Percentiles rank a stretch among this genome's conserved stretches.
Evolutionary conservation across 2,888 invertebrate genomes (phyloP).

Genomic region (Pheosia tremula): DNA sequence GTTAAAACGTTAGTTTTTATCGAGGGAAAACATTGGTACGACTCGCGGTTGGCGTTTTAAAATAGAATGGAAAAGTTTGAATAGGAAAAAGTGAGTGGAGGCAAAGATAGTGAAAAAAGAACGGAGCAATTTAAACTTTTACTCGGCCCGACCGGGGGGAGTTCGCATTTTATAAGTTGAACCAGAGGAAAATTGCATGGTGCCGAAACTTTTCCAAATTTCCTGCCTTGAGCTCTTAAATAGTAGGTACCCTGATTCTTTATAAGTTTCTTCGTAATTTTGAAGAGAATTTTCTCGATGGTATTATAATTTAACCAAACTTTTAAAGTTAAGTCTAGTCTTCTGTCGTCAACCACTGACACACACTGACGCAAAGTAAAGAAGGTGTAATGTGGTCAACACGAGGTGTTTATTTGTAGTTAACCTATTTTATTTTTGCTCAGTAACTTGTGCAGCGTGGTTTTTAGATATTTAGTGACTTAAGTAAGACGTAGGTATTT

Average conservation of each 20-base stretch:
- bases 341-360: too few species aligned
- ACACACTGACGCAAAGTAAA: too few species aligned
- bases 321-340: background rate
- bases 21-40: slow-evolving; percentile 33
- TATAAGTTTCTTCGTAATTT: slow-evolving; percentile 8
- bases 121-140: slow-evolving; percentile 78
- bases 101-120: slow-evolving; percentile 80
- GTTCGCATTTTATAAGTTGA: slow-evolving; percentile 73
- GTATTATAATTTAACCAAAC: background rate
- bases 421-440: too few species aligned
- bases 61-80: slow-evolving; percentile 81
- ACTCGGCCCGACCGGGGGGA: slow-evolving; percentile 57
- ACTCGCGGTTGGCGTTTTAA: slow-evolving; percentile 60
- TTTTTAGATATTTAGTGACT: too few species aligned
- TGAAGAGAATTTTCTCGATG: background rate
- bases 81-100: slow-evolving; percentile 79
- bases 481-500: too few species aligned
- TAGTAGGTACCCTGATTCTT: slow-evolving; percentile 33
- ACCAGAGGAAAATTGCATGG: slow-evolving; percentile 69
- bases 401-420: too few species aligned
- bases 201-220: slow-evolving; percentile 57
- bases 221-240: slow-evolving; percentile 36
- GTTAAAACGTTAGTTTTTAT: slow-evolving; percentile 22
- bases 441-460: too few species aligned
- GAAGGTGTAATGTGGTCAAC: too few species aligned